These are phyloP conservation scores for Leptothorax acervorum DNA, from an alignment of 2,888 invertebrate species.

Conservation along the genomic window DNA sequence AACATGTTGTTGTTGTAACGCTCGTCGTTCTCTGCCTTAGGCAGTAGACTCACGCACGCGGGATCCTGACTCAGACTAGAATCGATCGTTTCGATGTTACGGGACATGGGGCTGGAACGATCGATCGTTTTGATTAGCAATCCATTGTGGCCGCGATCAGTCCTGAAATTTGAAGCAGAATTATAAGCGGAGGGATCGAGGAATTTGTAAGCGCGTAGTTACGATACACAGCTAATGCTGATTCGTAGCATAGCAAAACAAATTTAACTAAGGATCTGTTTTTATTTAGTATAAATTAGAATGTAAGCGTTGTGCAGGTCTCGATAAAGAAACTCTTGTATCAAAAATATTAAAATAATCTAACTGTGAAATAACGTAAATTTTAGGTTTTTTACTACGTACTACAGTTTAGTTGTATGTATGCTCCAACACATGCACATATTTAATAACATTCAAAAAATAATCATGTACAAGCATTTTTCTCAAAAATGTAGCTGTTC, in stretches of 20 bases:
- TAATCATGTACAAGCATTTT: neutral
- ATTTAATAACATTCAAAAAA: neutral
- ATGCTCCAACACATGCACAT: conserved; percentile 23
- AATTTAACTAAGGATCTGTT: neutral
- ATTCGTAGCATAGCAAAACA: neutral
- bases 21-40: conserved; percentile 82
- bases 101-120: conserved; percentile 79
- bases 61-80: conserved; percentile 83
- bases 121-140: conserved; percentile 83
- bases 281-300: conserved; percentile 3
- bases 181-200: conserved; percentile 73
- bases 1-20: conserved; percentile 89
- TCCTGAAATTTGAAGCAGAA: conserved; percentile 79
- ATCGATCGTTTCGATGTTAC: conserved; percentile 83
- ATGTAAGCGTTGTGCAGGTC: neutral
- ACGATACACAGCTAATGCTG: conserved; percentile 6
- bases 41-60: conserved; percentile 83
- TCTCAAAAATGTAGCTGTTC: conserved; percentile 19
- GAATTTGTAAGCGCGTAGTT: conserved; percentile 63
- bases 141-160: conserved; percentile 78
- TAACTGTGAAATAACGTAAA: neutral
- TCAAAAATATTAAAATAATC: neutral
- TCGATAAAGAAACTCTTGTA: neutral
- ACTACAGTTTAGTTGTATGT: conserved; percentile 8
- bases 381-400: neutral